A percentile compares a stretch with the other conserved stretches of the same genome.
These are phyloP conservation scores for Drosophila falleni DNA, from an alignment of 2,888 invertebrate species.

Conservation along the genomic window DNA sequence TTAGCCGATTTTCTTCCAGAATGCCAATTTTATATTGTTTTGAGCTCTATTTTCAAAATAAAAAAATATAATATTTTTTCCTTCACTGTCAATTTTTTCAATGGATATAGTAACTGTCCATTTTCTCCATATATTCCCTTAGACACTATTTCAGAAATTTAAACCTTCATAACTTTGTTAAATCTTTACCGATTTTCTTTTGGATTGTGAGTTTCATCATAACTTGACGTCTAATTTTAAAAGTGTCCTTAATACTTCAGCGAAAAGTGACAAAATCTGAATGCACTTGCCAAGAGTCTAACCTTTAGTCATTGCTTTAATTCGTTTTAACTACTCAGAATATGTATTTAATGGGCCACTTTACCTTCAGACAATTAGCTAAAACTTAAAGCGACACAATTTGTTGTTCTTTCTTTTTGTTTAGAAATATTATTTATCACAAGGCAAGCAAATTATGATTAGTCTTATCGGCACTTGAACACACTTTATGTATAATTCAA, in stretches of 20 bases:
- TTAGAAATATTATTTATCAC: conserved; percentile 46
- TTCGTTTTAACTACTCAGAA: background rate
- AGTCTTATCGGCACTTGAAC: conserved; percentile 39
- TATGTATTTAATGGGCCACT: conserved; percentile 22
- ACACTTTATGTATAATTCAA: conserved; percentile 35
- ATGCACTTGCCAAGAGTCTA: background rate
- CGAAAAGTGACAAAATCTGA: background rate
- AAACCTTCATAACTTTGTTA: too few relatives aligned
- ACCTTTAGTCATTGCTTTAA: background rate
- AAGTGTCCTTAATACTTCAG: background rate
- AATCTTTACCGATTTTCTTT: too few relatives aligned
- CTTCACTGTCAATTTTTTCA: too few relatives aligned
- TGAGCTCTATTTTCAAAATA: too few relatives aligned
- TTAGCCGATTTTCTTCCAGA: too few relatives aligned
- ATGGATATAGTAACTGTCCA: too few relatives aligned
- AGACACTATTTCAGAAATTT: too few relatives aligned
- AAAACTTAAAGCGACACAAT: background rate
- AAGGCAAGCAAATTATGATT: conserved; percentile 21
- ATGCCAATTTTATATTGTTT: too few relatives aligned
- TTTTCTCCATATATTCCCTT: too few relatives aligned
- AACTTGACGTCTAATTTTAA: too few relatives aligned
- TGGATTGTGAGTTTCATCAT: too few relatives aligned
- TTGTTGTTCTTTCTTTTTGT: conserved; percentile 21
- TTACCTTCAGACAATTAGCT: conserved; percentile 1
- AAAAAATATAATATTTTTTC: too few relatives aligned